A percentile compares a stretch with the other conserved stretches of the same genome.
Evolutionary conservation across 2,888 invertebrate species (phyloP).

Genomic region (Pyralis farinalis): DNA sequence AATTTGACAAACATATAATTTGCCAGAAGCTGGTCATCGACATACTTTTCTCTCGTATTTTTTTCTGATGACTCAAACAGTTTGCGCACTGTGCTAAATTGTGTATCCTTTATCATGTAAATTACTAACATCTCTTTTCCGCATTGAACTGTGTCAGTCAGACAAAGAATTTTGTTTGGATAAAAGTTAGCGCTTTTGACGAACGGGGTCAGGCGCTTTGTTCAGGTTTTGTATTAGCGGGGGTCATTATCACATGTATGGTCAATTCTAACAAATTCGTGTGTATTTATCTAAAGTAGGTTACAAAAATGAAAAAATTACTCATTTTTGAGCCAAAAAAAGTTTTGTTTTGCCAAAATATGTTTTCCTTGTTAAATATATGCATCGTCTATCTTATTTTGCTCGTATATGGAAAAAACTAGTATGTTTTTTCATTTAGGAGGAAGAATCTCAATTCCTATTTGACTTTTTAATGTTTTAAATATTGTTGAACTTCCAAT

Average conservation of each 20-base stretch:
- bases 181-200: conserved; percentile 16
- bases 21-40: conserved; percentile 2
- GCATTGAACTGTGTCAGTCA: conserved; percentile 20
- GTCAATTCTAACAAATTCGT: background rate
- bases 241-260: background rate
- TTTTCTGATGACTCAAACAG: conserved; percentile 9
- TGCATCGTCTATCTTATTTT: too few relatives aligned
- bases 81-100: conserved; percentile 1
- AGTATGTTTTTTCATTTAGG: too few relatives aligned
- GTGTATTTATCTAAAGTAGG: background rate
- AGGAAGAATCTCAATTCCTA: too few relatives aligned
- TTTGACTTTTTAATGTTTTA: too few relatives aligned
- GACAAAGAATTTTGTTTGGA: conserved; percentile 14
- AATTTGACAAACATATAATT: conserved; percentile 2
- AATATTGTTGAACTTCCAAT: too few relatives aligned
- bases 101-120: conserved; percentile 15
- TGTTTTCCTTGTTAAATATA: too few relatives aligned
- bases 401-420: too few relatives aligned
- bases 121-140: conserved; percentile 16
- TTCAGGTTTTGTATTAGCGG: background rate
- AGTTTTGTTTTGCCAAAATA: too few relatives aligned
- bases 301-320: background rate
- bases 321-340: too few relatives aligned
- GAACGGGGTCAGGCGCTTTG: conserved; percentile 13
- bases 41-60: conserved; percentile 7